Evolutionary conservation across 2,797 vertebrate species (phyloP).

Genomic region (Etheostoma perlongum): DNA sequence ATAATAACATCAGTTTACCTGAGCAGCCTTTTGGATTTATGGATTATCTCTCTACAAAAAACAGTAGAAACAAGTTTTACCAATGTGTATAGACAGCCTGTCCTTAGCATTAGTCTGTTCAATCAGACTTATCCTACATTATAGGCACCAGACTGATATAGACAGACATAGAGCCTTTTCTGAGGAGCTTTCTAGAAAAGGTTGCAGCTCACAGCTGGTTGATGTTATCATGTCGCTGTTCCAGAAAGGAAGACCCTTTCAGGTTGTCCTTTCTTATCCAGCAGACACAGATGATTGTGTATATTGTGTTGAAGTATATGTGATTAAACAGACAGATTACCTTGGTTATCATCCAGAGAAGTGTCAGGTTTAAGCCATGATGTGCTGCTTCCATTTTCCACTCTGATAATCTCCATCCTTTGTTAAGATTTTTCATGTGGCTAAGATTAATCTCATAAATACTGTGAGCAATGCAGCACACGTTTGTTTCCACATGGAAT

Average conservation of each 20-base stretch:
- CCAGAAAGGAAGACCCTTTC: conserved; percentile 42
- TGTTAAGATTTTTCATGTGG: conserved; percentile 43
- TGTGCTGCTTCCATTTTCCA: conserved; percentile 56
- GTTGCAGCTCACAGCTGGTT: conserved; percentile 31
- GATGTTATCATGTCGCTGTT: conserved; percentile 52
- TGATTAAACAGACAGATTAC: conserved; percentile 63
- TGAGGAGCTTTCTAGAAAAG: conserved; percentile 38
- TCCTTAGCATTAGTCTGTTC: background rate
- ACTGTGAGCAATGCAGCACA: conserved; percentile 17
- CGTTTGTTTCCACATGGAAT: conserved; percentile 22
- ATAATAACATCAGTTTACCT: background rate
- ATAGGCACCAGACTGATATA: conserved; percentile 11
- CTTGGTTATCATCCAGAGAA: conserved; percentile 58
- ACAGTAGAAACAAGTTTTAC: background rate
- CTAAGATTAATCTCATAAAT: conserved; percentile 21
- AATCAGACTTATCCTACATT: background rate
- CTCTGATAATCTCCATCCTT: conserved; percentile 60
- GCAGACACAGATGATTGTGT: conserved; percentile 32
- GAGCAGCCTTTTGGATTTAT: background rate
- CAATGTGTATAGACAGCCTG: background rate
- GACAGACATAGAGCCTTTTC: conserved; percentile 6
- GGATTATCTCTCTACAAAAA: background rate
- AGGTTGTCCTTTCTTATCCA: conserved; percentile 43
- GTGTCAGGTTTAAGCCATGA: conserved; percentile 42
- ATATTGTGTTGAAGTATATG: conserved; percentile 31